Evolutionary conservation across 2,113 vertebrate genomes (phyloP), one percentile per base, ranked within the genome.

Genomic region (Mixornis gularis): DNA sequence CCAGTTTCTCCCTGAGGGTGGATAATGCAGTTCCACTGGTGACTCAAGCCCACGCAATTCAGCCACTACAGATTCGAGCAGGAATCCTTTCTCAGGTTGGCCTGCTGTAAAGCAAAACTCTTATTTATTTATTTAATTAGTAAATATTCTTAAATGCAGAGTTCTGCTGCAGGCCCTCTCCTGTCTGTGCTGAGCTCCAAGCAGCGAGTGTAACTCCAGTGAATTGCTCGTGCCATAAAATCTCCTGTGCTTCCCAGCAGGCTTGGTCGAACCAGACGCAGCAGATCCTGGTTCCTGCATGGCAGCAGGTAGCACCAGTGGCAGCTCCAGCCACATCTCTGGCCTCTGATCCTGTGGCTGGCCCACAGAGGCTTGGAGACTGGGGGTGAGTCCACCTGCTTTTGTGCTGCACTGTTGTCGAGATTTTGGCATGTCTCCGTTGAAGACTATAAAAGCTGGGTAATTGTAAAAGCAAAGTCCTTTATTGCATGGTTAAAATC

Each of bases 81-180:
- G 99, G 98, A 94, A 98, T 99, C 94, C 98, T 99, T 80, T 98
- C 99, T 93, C 99, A 99, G 98, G 99, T 99, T 82, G 72, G 97
- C 73, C 63, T 49, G 3, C 40, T 86, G 76, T 6, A 32, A 73
- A 71, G 26, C 63, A 20, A 40, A 92, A n/a, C 21, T 27, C 29
- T 32, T 25, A 6, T 1, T 69, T 25, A 6, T 1, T 69, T 36
- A 5, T 5, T 77, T 32, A 58, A 2, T 17, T 34, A 20, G 20
- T 14, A n/a, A 56, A 25, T 53, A 32, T 24, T 72, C 46, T 68
- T 24, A 12, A 40, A 36, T 3, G 29, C 29, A 17, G 65, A 43
- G 66, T 51, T 74, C 7, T 64, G 0, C 32, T 38, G 52, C 40
- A 32, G 12, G 32, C 30, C 29, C 8, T n/a, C 18, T 56, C 36